Evolutionary conservation across 2,888 invertebrate species (phyloP), one percentile per base, ranked within the genome.

Genomic region (Girardia tigrina): DNA sequence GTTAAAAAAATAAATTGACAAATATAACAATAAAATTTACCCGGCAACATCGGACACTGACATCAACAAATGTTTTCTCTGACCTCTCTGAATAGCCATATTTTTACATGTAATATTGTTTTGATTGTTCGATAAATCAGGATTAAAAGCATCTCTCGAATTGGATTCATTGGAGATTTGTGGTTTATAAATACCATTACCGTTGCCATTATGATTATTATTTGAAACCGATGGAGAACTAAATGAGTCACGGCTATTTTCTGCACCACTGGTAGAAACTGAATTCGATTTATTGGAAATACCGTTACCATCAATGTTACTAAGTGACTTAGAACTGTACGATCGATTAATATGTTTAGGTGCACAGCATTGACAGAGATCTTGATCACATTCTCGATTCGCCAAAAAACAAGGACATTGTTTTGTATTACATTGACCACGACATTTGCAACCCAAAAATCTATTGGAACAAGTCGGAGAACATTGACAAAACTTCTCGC

Each of bases 351-450:
- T 56, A 16, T 56, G 56, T n/a, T 56, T 56, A n/a, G 56, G 56
- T 8, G 56, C 95, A 85, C 98, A 98, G 56, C 90, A 90, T 80
- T 89, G 89, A 86, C 98, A 98, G 75, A 97, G 87, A 87, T 97
- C 97, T 42, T 98, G 98, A 87, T 98, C 98, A 85, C 98, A 99
- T 87, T 99, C 98, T 75, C 97, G 88, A 77, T 95, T 94, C 20
- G 97, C 98, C 82, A 94, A 88, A 87, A 94, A 97, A 85, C 98
- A 98, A 8, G 95, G 95, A 81, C 98, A 98, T 85, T 94, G 94
- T 86, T 97, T 97, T 0, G 95, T 97, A 86, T 94, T 94, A 87
- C 98, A 98, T 84, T 92, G 92, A 29, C 95, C 95, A 85, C 94
- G 94, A 86, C 98, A 99, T 12, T 94, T 89, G 82, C 97, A 98